Evolutionary conservation across 1,140 invertebrate genomes (phyloP), one percentile per base, ranked within the genome.

Genomic region (Eciton burchellii): DNA sequence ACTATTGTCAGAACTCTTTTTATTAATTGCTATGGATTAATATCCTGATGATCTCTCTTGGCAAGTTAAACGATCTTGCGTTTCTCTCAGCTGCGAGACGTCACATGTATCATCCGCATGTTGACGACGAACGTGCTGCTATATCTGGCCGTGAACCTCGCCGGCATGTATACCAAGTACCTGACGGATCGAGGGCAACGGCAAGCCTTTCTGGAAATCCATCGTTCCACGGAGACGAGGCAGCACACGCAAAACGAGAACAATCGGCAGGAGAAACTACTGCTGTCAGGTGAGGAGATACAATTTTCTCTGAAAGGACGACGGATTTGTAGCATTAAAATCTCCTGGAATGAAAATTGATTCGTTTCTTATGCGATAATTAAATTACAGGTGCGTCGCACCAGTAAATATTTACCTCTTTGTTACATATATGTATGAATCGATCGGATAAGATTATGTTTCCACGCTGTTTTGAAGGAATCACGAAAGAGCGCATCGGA

Each of bases 91-190:
- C 87, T 90, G 21, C 92, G 95, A 94, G 94, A 95, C 24, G 79
- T 93, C 14, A 90, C 94, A 4, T 98, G 96, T 89, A 94, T 96
- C 14, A 90, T 95, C 0, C 95, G 96, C 49, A 95, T 96, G 90
- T 94, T 98, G 73, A 92, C 96, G 52, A 96, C 97, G 43, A 98
- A 98, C 92, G 94, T 96, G 14, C 92, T 98, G 5, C 93, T 99
- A 0, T 99, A 98, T 91, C 93, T 95, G 8, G 97, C 97, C 57
- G 97, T 99, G 2, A 99, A 99, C 94, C 96, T 99, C 74, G 97
- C 98, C 26, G 99, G 99, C 24, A 97, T 99, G 95, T 99, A 99
- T 92, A 99, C 98, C 6, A 99, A 99, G 94, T 99, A 98, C 93
- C 94, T 99, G 60, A 99, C 98, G 0, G 98, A 99, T 93, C 95